These are phyloP conservation scores for Callocephalon fimbriatum DNA, from an alignment of 2,113 vertebrate species.

Conservation along the genomic window DNA sequence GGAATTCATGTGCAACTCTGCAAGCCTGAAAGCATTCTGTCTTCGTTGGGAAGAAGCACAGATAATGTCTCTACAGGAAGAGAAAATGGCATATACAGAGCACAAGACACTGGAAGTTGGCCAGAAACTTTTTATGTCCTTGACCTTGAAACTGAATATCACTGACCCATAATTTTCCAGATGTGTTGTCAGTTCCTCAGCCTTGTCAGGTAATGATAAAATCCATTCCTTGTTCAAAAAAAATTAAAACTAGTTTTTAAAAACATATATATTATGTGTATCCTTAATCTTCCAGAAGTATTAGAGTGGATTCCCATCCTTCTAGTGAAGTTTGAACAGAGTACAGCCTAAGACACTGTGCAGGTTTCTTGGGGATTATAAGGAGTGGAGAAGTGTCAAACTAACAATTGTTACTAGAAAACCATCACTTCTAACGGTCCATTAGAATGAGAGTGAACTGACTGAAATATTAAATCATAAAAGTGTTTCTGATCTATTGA, in stretches of 20 bases:
- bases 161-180: background rate
- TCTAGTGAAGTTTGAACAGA: background rate
- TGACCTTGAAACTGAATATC: background rate
- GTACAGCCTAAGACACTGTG: background rate
- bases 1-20: background rate
- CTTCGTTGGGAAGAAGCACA: background rate
- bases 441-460: background rate
- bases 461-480: background rate
- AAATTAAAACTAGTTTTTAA: background rate
- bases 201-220: background rate
- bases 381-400: background rate
- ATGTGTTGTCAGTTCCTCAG: background rate
- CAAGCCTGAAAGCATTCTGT: background rate
- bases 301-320: background rate
- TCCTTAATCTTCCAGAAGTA: background rate
- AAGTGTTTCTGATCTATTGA: background rate
- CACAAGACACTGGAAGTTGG: background rate
- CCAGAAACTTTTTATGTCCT: background rate
- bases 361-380: background rate
- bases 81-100: background rate
- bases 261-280: background rate
- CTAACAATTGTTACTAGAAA: background rate
- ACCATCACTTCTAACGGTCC: background rate
- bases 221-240: background rate
- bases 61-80: rapidly evolving